A percentile compares a stretch with the other conserved stretches of the same genome.
Evolutionary conservation across 2,797 vertebrate species (phyloP).

Genomic region (Danio kyathit): DNA sequence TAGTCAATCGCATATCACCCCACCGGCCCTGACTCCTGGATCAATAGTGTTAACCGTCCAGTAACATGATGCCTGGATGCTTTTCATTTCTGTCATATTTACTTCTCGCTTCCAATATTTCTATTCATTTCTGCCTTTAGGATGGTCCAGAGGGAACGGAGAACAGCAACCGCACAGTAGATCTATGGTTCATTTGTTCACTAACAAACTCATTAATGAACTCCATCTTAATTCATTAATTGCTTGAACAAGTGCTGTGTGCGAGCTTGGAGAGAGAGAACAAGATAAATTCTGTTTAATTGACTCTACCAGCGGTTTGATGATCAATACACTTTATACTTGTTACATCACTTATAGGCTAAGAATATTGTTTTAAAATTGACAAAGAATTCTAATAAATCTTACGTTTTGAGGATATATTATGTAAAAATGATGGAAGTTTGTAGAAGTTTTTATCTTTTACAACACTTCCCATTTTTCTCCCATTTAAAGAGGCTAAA

Average conservation of each 20-base stretch:
- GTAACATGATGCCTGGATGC: slow-evolving; percentile 9
- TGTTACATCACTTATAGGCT: background rate
- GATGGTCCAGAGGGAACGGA: background rate
- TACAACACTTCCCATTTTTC: too few relatives aligned
- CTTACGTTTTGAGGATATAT: background rate
- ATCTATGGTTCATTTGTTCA: slow-evolving; percentile 13
- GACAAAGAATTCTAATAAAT: background rate
- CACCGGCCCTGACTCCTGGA: background rate
- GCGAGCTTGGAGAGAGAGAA: background rate
- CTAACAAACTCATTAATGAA: slow-evolving; percentile 25
- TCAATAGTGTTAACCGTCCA: slow-evolving; percentile 29
- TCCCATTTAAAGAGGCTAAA: too few relatives aligned
- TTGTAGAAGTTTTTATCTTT: too few relatives aligned
- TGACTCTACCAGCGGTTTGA: background rate
- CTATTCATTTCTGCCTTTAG: background rate
- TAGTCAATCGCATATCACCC: slow-evolving; percentile 20
- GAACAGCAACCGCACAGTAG: background rate
- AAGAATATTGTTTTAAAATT: background rate
- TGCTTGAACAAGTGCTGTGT: slow-evolving; percentile 14
- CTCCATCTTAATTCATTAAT: slow-evolving; percentile 16
- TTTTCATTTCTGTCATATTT: slow-evolving; percentile 41
- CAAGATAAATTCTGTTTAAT: background rate
- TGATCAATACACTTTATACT: slow-evolving; percentile 7
- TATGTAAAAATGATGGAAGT: background rate
- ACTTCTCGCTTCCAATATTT: background rate